A percentile compares a stretch with the other conserved stretches of the same genome.
phyloP scores from a whole-genome alignment of 1,140 invertebrate species.

The Gonioctena quinquepunctata region DNA sequence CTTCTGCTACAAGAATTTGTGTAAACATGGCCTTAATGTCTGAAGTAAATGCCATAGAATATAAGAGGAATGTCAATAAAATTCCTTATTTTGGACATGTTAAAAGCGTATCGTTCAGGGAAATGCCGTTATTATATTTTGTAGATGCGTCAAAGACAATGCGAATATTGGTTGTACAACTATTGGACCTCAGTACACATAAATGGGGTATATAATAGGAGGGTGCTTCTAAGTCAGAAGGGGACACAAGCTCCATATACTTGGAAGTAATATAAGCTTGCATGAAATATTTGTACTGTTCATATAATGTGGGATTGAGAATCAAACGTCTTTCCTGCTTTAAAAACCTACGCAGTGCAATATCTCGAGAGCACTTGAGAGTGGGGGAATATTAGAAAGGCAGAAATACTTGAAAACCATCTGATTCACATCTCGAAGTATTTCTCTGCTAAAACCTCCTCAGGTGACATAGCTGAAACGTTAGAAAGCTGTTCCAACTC shows the following conservation, averaged over 20 bases:
- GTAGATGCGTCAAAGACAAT: slow-evolving; percentile 44
- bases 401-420: not conserved
- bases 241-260: no score
- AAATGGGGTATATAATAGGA: not conserved
- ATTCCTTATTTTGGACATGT: slow-evolving; percentile 12
- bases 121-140: slow-evolving; percentile 16
- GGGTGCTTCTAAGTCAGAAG: no score
- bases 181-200: slow-evolving; percentile 40
- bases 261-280: no score
- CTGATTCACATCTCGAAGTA: not conserved
- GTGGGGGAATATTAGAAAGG: not conserved
- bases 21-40: slow-evolving; percentile 23
- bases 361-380: not conserved
- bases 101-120: slow-evolving; percentile 9
- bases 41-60: slow-evolving; percentile 2
- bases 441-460: not conserved
- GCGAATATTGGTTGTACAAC: slow-evolving; percentile 14
- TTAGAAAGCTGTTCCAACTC: slow-evolving; percentile 12
- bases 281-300: no score
- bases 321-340: not conserved
- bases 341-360: not conserved
- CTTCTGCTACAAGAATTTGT: not conserved
- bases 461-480: not conserved
- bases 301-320: no score
- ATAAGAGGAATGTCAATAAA: slow-evolving; percentile 4